phyloP scores from a whole-genome alignment of 2,113 vertebrate genomes.

The Sander vitreus region DNA sequence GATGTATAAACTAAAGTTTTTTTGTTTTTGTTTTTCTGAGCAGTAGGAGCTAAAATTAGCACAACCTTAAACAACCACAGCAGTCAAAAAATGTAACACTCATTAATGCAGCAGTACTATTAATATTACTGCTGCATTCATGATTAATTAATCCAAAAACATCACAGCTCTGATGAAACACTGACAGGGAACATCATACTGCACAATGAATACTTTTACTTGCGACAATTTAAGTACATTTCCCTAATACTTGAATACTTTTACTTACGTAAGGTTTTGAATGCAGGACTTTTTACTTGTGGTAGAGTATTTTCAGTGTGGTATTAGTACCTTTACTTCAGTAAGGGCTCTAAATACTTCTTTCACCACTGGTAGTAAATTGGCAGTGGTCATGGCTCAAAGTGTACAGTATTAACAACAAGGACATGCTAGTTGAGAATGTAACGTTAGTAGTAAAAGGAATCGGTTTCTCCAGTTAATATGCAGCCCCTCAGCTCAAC shows the following conservation, averaged over 20 bases:
- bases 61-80: no score
- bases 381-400: background rate
- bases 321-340: background rate
- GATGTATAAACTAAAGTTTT: no score
- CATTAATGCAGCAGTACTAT: no score
- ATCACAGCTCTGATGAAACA: background rate
- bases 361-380: background rate
- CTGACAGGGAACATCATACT: background rate
- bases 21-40: no score
- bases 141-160: background rate
- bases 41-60: no score
- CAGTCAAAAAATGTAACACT: no score
- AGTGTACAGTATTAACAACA: background rate
- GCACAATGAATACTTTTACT: background rate
- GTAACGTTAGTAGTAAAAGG: background rate
- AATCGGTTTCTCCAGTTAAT: background rate
- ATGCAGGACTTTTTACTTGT: background rate
- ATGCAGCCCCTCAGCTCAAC: background rate
- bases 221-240: background rate
- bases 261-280: background rate
- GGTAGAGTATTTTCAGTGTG: background rate
- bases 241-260: background rate
- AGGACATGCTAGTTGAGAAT: background rate
- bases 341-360: background rate
- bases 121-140: no score